phyloP scores from a whole-genome alignment of 2,888 invertebrate species.

The Leucoma salicis region DNA sequence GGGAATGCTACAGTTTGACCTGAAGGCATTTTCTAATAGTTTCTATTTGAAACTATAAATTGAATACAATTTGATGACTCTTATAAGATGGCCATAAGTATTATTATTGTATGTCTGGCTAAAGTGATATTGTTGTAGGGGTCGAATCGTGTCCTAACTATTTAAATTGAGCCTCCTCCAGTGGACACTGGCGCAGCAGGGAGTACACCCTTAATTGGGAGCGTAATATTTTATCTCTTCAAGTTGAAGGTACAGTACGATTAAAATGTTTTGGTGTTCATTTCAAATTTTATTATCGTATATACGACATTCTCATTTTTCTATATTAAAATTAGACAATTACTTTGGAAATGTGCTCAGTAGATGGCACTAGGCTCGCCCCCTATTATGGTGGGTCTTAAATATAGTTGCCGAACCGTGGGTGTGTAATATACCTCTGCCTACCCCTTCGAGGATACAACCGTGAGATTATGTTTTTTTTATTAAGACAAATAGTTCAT shows the following conservation, averaged over 20 bases:
- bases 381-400: too few species aligned
- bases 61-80: constrained; percentile 21
- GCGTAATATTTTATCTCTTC: constrained; percentile 73
- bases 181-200: constrained; percentile 71
- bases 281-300: too few species aligned
- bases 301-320: too few species aligned
- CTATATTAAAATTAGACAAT: too few species aligned
- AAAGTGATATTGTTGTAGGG: constrained; percentile 34
- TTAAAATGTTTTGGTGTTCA: constrained; percentile 38
- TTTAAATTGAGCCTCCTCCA: constrained; percentile 67
- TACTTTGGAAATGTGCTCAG: too few species aligned
- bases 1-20: constrained; percentile 61
- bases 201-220: constrained; percentile 76
- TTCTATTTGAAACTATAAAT: constrained; percentile 50
- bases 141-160: constrained; percentile 70
- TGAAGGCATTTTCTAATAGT: constrained; percentile 68
- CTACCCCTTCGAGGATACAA: too few species aligned
- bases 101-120: constrained; percentile 21
- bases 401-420: too few species aligned
- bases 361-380: too few species aligned
- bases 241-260: constrained; percentile 42
- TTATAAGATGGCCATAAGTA: constrained; percentile 30
- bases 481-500: too few species aligned
- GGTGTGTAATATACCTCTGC: too few species aligned
- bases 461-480: too few species aligned